A percentile compares a stretch with the other conserved stretches of the same genome.
Conservation (phyloP, 1,140 invertebrate genomes). For the Ceratina australensis region DNA sequence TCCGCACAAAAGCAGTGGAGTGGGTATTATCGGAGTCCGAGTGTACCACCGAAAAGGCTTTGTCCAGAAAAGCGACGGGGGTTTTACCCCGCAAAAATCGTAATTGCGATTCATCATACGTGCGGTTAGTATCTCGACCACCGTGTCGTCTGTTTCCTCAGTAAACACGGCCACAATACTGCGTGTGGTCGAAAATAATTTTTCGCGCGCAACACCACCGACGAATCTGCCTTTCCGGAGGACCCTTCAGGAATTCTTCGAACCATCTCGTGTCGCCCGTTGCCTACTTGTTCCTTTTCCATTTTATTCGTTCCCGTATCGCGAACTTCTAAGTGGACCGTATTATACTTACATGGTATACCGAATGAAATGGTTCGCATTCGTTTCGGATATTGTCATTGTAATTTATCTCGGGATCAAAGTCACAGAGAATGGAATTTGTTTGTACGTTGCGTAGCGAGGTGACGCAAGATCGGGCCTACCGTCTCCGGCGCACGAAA, state of each 20-base stretch:
- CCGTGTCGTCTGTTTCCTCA: constrained; percentile 51
- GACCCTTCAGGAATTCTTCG: constrained; percentile 24
- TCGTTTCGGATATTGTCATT: neutral
- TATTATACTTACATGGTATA: neutral
- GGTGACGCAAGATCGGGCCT: neutral
- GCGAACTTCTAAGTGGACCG: neutral
- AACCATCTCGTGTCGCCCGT: constrained; percentile 3
- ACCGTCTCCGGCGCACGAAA: neutral
- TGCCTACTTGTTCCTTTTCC: constrained; percentile 15
- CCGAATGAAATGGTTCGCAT: neutral
- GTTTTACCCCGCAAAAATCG: constrained; percentile 6
- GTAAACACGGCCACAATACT: constrained; percentile 53
- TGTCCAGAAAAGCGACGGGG: neutral
- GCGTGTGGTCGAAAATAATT: constrained; percentile 60
- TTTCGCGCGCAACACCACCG: constrained; percentile 34
- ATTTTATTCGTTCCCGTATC: constrained; percentile 2
- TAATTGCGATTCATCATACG: constrained; percentile 53
- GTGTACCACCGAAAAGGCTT: neutral
- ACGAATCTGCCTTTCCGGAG: constrained; percentile 20
- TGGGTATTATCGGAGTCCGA: neutral
- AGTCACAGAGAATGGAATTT: neutral
- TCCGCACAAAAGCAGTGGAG: neutral
- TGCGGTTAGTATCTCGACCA: constrained; percentile 32
- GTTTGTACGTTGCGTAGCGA: neutral
- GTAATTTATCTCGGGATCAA: neutral